Conservation (phyloP, 2,797 vertebrate genomes). For the Acrocephalus scirpaceus region DNA sequence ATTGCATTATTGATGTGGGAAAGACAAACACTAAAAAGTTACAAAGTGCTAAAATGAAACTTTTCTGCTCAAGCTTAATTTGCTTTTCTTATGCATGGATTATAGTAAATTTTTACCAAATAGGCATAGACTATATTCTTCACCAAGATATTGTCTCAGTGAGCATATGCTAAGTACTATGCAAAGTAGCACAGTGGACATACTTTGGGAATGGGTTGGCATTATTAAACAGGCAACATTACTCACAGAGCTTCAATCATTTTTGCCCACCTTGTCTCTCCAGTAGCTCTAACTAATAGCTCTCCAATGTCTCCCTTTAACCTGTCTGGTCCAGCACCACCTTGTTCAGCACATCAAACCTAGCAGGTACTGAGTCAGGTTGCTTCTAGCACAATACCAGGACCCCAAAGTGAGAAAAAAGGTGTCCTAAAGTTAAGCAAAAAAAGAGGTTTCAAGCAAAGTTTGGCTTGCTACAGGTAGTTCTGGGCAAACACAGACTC, state of each 20-base stretch:
- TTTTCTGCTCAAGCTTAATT: not conserved
- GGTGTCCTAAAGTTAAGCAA: not conserved
- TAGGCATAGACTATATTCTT: not conserved
- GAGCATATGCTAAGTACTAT: too few relatives aligned
- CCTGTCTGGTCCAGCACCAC: not conserved
- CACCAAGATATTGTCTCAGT: not conserved
- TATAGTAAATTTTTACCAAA: not conserved
- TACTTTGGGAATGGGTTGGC: not conserved
- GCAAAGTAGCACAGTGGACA: not conserved
- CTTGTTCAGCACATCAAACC: not conserved
- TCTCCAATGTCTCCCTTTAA: not conserved
- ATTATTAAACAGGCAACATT: not conserved
- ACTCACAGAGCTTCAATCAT: not conserved
- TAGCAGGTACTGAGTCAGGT: not conserved
- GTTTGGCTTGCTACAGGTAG: not conserved
- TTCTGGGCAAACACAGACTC: not conserved
- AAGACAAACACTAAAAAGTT: not conserved
- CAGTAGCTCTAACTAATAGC: not conserved
- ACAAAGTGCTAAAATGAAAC: not conserved
- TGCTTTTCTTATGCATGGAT: not conserved
- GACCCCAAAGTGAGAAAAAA: not conserved
- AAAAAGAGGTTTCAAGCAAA: not conserved
- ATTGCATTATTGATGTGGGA: not conserved
- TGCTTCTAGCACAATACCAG: not conserved
- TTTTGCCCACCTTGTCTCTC: not conserved